These are phyloP conservation scores for Sipunculus nudus DNA, from an alignment of 2,888 invertebrate genomes.

Conservation along the genomic window DNA sequence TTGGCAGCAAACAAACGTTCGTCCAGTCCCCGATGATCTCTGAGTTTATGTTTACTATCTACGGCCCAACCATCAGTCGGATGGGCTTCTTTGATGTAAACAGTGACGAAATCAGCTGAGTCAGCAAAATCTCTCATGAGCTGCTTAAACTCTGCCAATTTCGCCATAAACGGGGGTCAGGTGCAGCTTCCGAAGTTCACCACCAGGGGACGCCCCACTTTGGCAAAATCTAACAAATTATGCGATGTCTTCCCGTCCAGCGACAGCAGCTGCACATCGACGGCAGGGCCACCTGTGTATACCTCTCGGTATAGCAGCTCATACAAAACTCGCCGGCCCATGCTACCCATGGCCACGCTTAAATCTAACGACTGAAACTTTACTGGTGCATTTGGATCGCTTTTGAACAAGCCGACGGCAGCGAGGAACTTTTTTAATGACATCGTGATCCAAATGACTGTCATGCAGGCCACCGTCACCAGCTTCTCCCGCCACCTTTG, in stretches of 20 bases:
- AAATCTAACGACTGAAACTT: no score
- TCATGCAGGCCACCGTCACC: no score
- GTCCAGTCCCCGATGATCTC: conserved; percentile 38
- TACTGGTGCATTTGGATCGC: no score
- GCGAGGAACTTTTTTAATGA: no score
- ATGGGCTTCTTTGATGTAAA: conserved; percentile 60
- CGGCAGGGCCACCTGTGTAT: conserved; percentile 12
- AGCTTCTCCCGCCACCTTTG: no score
- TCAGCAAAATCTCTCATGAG: conserved; percentile 44
- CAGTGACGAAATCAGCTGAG: conserved; percentile 51
- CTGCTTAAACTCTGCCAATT: conserved; percentile 46
- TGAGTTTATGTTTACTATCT: conserved; percentile 43
- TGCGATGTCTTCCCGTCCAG: conserved; percentile 20
- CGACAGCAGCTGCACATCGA: conserved; percentile 13
- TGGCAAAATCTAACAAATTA: conserved; percentile 22
- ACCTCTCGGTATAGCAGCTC: no score
- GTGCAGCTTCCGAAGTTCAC: conserved; percentile 60
- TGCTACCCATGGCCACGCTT: no score
- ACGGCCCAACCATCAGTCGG: conserved; percentile 56
- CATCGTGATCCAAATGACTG: no score
- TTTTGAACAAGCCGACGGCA: no score
- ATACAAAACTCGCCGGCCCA: no score
- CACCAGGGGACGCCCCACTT: conserved; percentile 47
- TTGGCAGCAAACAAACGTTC: conserved; percentile 48
- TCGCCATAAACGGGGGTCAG: conserved; percentile 57